Evolutionary conservation across 2,113 vertebrate species (phyloP).

Genomic region (Coptodon bakossiorum): DNA sequence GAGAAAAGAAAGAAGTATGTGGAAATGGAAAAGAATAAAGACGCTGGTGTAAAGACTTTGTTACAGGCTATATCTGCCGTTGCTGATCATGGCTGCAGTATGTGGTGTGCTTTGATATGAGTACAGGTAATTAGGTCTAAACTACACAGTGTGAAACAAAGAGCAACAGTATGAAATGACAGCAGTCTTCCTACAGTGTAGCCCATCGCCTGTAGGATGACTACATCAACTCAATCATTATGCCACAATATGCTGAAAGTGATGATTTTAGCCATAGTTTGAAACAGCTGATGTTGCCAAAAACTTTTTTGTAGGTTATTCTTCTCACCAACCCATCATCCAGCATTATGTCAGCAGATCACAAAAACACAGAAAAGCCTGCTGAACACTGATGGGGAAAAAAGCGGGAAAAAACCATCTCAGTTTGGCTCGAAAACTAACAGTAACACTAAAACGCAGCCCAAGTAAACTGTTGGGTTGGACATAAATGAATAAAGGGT

Average conservation of each 20-base stretch:
- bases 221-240: conserved; percentile 24
- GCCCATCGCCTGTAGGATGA: neutral
- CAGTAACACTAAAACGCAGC: neutral
- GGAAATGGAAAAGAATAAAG: neutral
- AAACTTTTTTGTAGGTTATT: conserved; percentile 2
- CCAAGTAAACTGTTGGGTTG: neutral
- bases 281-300: conserved; percentile 14
- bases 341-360: neutral
- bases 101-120: neutral
- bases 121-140: neutral
- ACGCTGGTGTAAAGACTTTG: neutral
- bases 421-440: neutral
- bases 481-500: neutral
- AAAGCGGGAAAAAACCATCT: fast-evolving
- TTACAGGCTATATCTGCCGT: neutral
- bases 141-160: neutral
- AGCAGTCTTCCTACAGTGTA: neutral
- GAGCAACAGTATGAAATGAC: neutral
- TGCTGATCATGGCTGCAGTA: neutral
- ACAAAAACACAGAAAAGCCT: neutral
- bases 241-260: neutral
- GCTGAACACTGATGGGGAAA: neutral
- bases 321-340: neutral
- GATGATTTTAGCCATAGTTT: conserved; percentile 1
- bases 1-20: neutral